Evolutionary conservation across 2,888 invertebrate genomes (phyloP).

Genomic region (Drosophila villosipedis): DNA sequence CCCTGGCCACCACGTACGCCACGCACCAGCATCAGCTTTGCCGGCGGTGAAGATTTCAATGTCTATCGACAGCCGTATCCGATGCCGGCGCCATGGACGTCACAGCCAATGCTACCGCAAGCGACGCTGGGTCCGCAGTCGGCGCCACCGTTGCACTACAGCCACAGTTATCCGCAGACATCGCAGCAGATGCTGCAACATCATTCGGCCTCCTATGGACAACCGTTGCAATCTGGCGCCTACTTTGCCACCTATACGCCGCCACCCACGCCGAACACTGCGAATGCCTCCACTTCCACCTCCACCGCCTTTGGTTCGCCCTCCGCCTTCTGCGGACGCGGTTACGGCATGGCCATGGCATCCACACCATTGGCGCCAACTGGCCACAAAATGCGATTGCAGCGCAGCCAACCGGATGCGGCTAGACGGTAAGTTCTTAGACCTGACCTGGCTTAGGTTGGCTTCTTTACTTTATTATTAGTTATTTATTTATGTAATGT

Average conservation of each 20-base stretch:
- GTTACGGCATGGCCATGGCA: conserved; percentile 54
- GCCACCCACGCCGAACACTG: conserved; percentile 82
- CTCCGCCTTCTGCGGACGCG: conserved; percentile 48
- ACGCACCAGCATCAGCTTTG: conserved; percentile 82
- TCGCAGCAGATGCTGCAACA: conserved; percentile 70
- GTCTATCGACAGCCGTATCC: conserved; percentile 82
- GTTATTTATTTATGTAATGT: neutral
- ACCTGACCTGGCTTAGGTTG: neutral
- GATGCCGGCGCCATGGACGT: conserved; percentile 74
- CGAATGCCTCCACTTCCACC: conserved; percentile 65
- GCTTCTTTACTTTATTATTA: neutral
- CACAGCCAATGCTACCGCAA: conserved; percentile 72
- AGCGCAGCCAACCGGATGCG: conserved; percentile 83
- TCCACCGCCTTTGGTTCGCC: conserved; percentile 39
- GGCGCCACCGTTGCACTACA: conserved; percentile 80
- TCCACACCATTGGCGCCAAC: conserved; percentile 67
- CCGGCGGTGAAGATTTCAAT: conserved; percentile 81
- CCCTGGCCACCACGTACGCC: conserved; percentile 77
- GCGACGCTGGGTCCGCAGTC: conserved; percentile 77
- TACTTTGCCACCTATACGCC: conserved; percentile 81
- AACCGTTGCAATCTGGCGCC: conserved; percentile 39
- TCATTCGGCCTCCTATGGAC: conserved; percentile 66
- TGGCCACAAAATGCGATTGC: conserved; percentile 73
- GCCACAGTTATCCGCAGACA: conserved; percentile 72
- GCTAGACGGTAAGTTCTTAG: conserved; percentile 82